phyloP scores from a whole-genome alignment of 2,888 invertebrate genomes.

The Pyrgus malvae region DNA sequence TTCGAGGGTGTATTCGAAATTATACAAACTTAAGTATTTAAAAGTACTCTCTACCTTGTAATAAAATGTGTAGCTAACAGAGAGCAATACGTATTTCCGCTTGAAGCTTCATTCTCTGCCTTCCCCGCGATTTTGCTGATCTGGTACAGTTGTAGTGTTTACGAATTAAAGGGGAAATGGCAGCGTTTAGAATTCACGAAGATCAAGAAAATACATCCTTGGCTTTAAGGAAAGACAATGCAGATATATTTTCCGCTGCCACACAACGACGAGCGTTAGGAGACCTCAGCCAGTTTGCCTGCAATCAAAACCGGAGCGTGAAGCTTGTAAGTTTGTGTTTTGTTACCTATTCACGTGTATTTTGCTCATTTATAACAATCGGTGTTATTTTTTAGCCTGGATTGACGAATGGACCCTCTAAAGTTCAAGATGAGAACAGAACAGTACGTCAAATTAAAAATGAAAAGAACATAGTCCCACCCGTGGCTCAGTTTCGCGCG shows the following conservation, averaged over 20 bases:
- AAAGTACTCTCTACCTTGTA: conserved; percentile 52
- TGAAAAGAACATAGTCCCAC: conserved; percentile 77
- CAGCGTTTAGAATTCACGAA: conserved; percentile 88
- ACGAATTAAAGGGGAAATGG: conserved; percentile 82
- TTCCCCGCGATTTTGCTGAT: conserved; percentile 45
- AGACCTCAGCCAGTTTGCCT: conserved; percentile 82
- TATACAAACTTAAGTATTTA: conserved; percentile 41
- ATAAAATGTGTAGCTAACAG: conserved; percentile 56
- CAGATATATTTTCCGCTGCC: conserved; percentile 66
- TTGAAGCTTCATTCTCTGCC: conserved; percentile 49
- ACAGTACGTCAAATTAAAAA: conserved; percentile 72
- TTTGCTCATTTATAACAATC: conserved; percentile 24
- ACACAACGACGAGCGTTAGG: conserved; percentile 85
- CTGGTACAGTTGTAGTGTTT: conserved; percentile 57
- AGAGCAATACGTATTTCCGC: conserved; percentile 44
- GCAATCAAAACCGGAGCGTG: conserved; percentile 73
- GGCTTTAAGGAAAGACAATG: conserved; percentile 77
- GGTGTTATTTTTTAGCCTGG: conserved; percentile 52
- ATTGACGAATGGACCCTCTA: conserved; percentile 70
- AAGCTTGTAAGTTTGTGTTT: conserved; percentile 75
- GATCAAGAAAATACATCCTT: conserved; percentile 88
- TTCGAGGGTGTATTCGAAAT: conserved; percentile 62
- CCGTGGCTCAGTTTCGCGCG: conserved; percentile 88
- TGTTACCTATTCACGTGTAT: conserved; percentile 25
- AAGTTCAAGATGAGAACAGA: conserved; percentile 75